Evolutionary conservation across 64 coral and sea anemone genomes (phyloP).

Genomic region (Trachythela sp.): DNA sequence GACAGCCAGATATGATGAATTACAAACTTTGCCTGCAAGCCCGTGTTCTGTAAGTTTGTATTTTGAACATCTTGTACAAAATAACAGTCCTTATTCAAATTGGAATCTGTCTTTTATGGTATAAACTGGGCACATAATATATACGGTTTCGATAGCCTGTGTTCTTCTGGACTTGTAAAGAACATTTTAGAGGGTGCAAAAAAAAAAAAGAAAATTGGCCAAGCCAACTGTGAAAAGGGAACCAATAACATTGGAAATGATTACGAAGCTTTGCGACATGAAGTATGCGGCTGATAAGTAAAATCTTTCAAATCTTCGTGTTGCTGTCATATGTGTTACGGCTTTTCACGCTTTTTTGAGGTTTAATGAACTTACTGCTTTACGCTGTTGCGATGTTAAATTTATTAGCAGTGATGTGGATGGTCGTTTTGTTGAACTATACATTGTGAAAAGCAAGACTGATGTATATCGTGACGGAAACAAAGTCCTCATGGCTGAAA

Average conservation of each 20-base stretch:
- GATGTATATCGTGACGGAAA: constrained; percentile 13
- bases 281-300: not conserved
- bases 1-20: not conserved
- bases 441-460: constrained; percentile 21
- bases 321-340: constrained; percentile 24
- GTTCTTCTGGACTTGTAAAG: constrained; percentile 37
- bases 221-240: constrained; percentile 42
- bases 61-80: constrained; percentile 39
- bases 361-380: constrained; percentile 27
- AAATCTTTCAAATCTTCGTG: constrained; percentile 9
- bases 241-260: constrained; percentile 21
- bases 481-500: constrained; percentile 11
- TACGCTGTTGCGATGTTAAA: constrained; percentile 36
- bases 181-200: not conserved
- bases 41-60: constrained; percentile 49
- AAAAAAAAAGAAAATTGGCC: not conserved
- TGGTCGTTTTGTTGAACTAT: not conserved
- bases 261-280: not conserved
- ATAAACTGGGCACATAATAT: constrained; percentile 53
- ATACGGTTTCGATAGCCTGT: constrained; percentile 40
- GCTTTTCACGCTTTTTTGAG: constrained; percentile 33
- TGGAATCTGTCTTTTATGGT: constrained; percentile 46
- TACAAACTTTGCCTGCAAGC: not conserved
- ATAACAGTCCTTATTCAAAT: constrained; percentile 21
- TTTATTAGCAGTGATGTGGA: not conserved